phyloP scores from a whole-genome alignment of 2,113 vertebrate genomes.

The Clinocottus analis region DNA sequence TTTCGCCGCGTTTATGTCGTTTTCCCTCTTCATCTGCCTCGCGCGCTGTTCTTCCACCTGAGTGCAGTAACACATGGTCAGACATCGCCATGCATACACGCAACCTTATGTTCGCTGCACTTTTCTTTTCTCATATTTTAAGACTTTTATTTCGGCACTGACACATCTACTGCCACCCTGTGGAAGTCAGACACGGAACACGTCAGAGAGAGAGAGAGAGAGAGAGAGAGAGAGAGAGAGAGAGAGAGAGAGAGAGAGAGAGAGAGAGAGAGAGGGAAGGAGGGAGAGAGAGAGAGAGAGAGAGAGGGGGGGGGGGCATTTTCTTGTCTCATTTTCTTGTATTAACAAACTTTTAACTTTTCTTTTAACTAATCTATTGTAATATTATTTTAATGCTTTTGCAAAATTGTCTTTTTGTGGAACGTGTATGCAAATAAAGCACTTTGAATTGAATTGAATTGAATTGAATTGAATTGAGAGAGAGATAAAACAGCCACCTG shows the following conservation, averaged over 20 bases:
- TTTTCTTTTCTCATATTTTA: background rate
- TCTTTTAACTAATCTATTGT: too few relatives aligned
- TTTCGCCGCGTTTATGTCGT: slow-evolving; percentile 80
- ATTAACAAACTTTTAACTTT: too few relatives aligned
- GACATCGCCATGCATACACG: background rate
- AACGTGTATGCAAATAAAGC: too few relatives aligned
- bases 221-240: background rate
- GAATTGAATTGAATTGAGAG: background rate
- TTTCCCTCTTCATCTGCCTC: slow-evolving; percentile 79
- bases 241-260: background rate
- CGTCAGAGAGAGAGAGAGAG: background rate
- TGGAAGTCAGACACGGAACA: slow-evolving; percentile 15
- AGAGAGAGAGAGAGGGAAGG: background rate
- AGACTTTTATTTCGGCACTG: background rate
- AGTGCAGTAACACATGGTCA: background rate
- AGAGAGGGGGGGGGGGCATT: too few relatives aligned
- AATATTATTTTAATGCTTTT: too few relatives aligned
- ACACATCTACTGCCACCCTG: slow-evolving; percentile 16
- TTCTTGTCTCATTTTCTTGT: too few relatives aligned
- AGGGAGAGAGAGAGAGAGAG: background rate
- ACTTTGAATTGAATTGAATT: too few relatives aligned
- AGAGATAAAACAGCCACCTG: slow-evolving; percentile 70
- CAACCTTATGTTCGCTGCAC: too few relatives aligned
- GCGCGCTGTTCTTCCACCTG: slow-evolving; percentile 78
- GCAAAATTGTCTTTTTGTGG: too few relatives aligned